Evolutionary conservation across 2,888 invertebrate species (phyloP), one percentile per base, ranked within the genome.

Genomic region (Watsonalla cultraria): DNA sequence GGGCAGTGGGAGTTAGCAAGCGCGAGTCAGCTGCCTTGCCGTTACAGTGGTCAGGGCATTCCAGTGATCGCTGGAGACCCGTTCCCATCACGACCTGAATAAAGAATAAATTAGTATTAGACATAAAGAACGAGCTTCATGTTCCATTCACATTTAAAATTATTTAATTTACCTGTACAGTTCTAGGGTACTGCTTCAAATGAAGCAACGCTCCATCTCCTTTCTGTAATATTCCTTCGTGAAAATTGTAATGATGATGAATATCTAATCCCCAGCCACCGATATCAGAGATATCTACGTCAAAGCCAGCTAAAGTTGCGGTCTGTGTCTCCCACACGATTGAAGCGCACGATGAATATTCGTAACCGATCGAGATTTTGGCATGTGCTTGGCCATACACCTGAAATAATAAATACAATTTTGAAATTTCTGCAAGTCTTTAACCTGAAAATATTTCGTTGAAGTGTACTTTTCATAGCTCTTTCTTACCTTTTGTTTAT

Each of bases 211-310:
- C 96, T 53, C 99, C 99, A 77, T 99, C 98, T 45, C 99, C 99
- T 81, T 98, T 98, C 83, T 99, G 99, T 47, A 99, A 91, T 60
- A 99, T 98, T 24, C 97, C 99, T 91, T 99, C 98, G 77, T 98
- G 97, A 92, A 98, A 98, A 84, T 99, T 99, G 86, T 99, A 99
- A 82, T 98, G 97, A 85, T 99, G 99, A 86, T 99, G 99, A 61
- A 99, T 97, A 80, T 99, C 97, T 53, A 99, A 90, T 51, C 99
- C 98, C 99, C 99, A 99, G 49, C 98, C 98, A 0, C 99, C 99
- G 53, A 99, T 96, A 79, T 98, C 98, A 0, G 99, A 98, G 62
- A 98, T 98, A 74, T 97, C 97, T 51, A 99, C 97, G 82, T 98
- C 98, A 84, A 97, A 98, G 24, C 99, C 99, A 82, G 97, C 96